Conservation (phyloP, 2,888 invertebrate genomes). For the Trichogramma dendrolimi region DNA sequence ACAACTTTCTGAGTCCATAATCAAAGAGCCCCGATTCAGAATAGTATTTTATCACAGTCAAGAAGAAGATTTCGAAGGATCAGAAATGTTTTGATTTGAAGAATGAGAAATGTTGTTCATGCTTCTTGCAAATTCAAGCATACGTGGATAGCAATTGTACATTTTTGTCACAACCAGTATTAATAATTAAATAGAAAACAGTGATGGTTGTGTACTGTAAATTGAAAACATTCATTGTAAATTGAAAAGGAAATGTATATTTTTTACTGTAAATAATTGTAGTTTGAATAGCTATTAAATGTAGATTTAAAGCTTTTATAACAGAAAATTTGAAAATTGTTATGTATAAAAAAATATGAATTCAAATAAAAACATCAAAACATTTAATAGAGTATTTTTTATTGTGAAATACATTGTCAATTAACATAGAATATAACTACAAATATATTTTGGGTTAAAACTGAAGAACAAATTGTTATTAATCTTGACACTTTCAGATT, state of each 20-base stretch:
- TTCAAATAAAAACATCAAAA: constrained; percentile 8
- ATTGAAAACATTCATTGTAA: neutral
- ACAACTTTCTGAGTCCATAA: neutral
- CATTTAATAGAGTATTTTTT: constrained; percentile 17
- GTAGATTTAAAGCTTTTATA: constrained; percentile 9
- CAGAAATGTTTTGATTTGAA: too few species aligned
- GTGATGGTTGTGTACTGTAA: neutral
- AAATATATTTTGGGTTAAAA: constrained; percentile 5
- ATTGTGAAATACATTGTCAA: constrained; percentile 16
- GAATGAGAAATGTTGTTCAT: too few species aligned
- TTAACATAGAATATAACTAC: constrained; percentile 5
- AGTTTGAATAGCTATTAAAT: neutral
- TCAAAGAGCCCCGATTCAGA: too few species aligned
- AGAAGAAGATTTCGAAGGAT: too few species aligned
- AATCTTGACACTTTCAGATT: constrained; percentile 2
- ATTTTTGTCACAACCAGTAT: constrained; percentile 2
- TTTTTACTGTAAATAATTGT: neutral
- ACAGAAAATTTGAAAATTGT: neutral
- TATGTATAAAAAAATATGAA: neutral
- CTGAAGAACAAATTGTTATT: constrained; percentile 12
- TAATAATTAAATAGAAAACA: neutral
- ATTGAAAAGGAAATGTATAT: neutral
- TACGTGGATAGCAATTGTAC: too few species aligned
- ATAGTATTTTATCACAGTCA: too few species aligned
- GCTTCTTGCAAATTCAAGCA: neutral